Conservation (phyloP, 2,888 invertebrate genomes). For the Sphaeridia pumilis region DNA sequence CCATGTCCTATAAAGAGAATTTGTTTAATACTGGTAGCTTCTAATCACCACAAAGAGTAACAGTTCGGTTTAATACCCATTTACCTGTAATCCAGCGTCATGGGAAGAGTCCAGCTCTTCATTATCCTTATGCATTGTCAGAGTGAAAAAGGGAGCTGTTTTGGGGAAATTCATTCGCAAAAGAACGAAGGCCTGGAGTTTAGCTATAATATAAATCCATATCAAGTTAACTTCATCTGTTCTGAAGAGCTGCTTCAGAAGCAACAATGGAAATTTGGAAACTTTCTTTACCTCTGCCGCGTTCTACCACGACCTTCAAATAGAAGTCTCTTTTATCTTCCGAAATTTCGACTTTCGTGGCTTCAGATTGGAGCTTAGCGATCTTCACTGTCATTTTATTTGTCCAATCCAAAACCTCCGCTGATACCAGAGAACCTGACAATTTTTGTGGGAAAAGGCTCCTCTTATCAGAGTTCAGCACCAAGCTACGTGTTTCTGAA, state of each 20-base stretch:
- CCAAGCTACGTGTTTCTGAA: neutral
- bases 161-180: slow-evolving; percentile 73
- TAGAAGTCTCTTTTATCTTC: slow-evolving; percentile 49
- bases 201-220: slow-evolving; percentile 46
- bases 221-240: neutral
- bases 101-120: slow-evolving; percentile 49
- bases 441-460: slow-evolving; percentile 40
- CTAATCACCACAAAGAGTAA: neutral
- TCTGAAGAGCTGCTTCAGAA: slow-evolving; percentile 6
- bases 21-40: too few relatives aligned
- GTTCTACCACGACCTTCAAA: slow-evolving; percentile 65
- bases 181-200: slow-evolving; percentile 61
- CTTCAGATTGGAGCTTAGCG: neutral
- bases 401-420: slow-evolving; percentile 51
- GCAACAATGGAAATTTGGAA: neutral
- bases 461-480: neutral
- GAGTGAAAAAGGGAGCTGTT: slow-evolving; percentile 61
- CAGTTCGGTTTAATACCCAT: neutral
- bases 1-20: slow-evolving; percentile 49
- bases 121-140: slow-evolving; percentile 62
- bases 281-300: slow-evolving; percentile 58
- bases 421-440: slow-evolving; percentile 48
- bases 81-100: slow-evolving; percentile 50
- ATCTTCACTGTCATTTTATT: slow-evolving; percentile 44
- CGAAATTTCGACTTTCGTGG: slow-evolving; percentile 47